These are phyloP conservation scores for Nerophis lumbriciformis DNA, from an alignment of 2,113 vertebrate species.

Conservation along the genomic window DNA sequence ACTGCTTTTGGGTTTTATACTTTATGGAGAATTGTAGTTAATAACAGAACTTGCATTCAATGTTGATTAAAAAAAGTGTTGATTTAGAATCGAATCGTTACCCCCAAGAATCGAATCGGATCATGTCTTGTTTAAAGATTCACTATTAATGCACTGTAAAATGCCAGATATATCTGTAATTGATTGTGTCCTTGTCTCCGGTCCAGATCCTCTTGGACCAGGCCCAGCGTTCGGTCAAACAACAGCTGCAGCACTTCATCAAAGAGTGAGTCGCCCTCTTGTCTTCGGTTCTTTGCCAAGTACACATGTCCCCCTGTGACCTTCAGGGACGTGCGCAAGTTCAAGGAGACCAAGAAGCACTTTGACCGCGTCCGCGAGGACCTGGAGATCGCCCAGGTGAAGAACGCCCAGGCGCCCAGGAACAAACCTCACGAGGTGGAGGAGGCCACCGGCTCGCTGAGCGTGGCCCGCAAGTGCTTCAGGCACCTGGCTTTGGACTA, in stretches of 20 bases:
- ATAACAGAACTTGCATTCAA: too few species aligned
- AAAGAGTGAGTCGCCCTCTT: conserved; percentile 85
- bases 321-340: conserved; percentile 87
- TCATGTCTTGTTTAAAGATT: background rate
- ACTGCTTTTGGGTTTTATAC: too few species aligned
- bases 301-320: too few species aligned
- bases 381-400: conserved; percentile 91
- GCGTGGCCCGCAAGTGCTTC: conserved; percentile 90
- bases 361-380: conserved; percentile 92
- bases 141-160: too few species aligned
- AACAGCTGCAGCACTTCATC: conserved; percentile 93
- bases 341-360: conserved; percentile 98
- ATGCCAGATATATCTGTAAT: background rate
- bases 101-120: too few species aligned
- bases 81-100: too few species aligned
- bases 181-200: conserved; percentile 5
- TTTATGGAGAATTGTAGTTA: too few species aligned
- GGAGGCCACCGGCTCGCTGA: conserved; percentile 83
- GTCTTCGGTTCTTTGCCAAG: too few species aligned
- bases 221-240: conserved; percentile 91
- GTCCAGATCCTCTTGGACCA: conserved; percentile 94
- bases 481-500: conserved; percentile 93
- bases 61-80: too few species aligned
- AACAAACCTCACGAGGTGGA: conserved; percentile 95
- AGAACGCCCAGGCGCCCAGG: conserved; percentile 90